Percentiles rank a stretch among this genome's conserved stretches.
Evolutionary conservation across 2,888 invertebrate genomes (phyloP).

Genomic region (Dolichopus griseipennis): DNA sequence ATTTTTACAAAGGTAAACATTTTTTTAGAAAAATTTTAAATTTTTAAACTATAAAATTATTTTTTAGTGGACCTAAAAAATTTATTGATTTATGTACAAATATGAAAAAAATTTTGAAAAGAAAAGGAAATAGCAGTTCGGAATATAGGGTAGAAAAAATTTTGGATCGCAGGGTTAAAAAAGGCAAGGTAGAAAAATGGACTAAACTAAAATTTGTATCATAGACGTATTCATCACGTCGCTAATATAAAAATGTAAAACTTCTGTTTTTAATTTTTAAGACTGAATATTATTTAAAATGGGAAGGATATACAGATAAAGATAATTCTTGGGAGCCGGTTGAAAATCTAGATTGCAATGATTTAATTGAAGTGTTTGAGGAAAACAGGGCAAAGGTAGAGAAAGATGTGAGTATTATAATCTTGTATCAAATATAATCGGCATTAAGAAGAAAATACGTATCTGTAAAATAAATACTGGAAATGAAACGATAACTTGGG

Average conservation of each 20-base stretch:
- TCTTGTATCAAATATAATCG: too few relatives aligned
- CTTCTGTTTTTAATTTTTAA: not conserved
- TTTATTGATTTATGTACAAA: too few relatives aligned
- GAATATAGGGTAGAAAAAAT: constrained; percentile 66
- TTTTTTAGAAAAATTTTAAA: too few relatives aligned
- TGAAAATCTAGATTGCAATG: constrained; percentile 78
- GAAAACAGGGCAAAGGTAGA: constrained; percentile 45
- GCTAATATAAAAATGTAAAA: too few relatives aligned
- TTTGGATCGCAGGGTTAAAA: constrained; percentile 52
- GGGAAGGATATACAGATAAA: constrained; percentile 68
- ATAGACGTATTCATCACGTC: too few relatives aligned
- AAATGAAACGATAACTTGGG: too few relatives aligned
- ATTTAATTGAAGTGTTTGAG: constrained; percentile 69
- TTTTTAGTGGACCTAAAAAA: too few relatives aligned
- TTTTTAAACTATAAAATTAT: too few relatives aligned
- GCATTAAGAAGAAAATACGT: too few relatives aligned
- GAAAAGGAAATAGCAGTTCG: constrained; percentile 7
- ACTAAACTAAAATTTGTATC: too few relatives aligned
- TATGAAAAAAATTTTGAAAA: not conserved
- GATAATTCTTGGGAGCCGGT: constrained; percentile 91
- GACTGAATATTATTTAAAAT: constrained; percentile 60
- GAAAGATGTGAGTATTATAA: constrained; percentile 21
- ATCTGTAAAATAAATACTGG: too few relatives aligned
- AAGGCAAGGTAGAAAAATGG: constrained; percentile 49
- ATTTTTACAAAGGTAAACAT: too few relatives aligned